These are phyloP conservation scores for Zapornia atra DNA, from an alignment of 2,113 vertebrate genomes.

Conservation along the genomic window DNA sequence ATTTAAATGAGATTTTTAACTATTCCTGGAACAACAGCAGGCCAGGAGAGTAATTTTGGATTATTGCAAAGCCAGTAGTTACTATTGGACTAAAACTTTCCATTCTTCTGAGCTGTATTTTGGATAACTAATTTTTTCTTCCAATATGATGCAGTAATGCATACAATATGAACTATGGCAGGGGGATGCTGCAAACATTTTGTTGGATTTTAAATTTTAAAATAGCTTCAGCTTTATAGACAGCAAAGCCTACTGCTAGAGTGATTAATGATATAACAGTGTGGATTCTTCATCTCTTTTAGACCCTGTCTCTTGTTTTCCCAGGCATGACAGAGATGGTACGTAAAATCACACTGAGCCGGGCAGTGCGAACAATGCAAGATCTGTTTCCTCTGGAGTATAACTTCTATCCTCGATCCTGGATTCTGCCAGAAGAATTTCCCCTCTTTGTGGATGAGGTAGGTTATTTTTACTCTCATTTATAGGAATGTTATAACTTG, in stretches of 20 bases:
- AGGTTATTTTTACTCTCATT: background rate
- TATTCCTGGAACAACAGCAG: background rate
- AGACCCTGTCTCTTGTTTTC: background rate
- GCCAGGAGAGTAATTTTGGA: background rate
- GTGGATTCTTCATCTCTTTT: background rate
- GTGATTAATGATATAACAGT: background rate
- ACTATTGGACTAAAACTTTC: background rate
- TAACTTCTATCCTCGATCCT: slow-evolving; percentile 95
- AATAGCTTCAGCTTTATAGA: background rate
- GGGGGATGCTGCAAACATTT: background rate
- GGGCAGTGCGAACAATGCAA: slow-evolving; percentile 91
- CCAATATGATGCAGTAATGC: background rate
- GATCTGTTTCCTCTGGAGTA: slow-evolving; percentile 94
- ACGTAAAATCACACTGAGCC: slow-evolving; percentile 91
- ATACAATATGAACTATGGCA: background rate
- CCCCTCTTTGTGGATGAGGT: slow-evolving; percentile 90
- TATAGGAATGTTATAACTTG: background rate
- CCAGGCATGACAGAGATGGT: slow-evolving; percentile 95
- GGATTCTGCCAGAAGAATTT: slow-evolving; percentile 95
- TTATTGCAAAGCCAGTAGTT: background rate
- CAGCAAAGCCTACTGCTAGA: background rate
- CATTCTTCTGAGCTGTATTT: background rate
- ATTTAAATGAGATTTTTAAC: background rate
- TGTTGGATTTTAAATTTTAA: background rate
- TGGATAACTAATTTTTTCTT: background rate